phyloP scores from a whole-genome alignment of 2,888 invertebrate genomes.

The Hartigia nigra region DNA sequence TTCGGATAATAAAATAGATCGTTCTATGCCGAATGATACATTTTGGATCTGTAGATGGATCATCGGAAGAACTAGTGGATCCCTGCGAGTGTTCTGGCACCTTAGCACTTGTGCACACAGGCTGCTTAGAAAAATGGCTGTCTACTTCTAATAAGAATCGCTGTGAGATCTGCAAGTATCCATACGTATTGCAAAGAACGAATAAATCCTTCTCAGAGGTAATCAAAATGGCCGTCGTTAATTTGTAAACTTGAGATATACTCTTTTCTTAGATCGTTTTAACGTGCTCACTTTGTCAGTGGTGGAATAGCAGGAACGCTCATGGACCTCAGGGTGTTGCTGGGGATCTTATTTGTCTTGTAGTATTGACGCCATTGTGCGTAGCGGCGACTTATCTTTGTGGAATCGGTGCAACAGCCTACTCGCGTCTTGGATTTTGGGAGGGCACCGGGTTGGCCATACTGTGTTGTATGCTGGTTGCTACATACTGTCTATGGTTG shows the following conservation, averaged over 20 bases:
- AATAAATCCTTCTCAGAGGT: conserved; percentile 66
- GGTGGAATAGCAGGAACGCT: conserved; percentile 61
- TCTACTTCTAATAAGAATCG: conserved; percentile 67
- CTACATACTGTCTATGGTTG: conserved; percentile 58
- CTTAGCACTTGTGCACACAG: conserved; percentile 68
- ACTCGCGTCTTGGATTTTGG: conserved; percentile 57
- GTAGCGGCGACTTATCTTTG: conserved; percentile 67
- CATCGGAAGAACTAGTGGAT: conserved; percentile 67
- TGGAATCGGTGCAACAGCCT: conserved; percentile 63
- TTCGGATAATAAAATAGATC: background rate
- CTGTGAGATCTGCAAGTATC: conserved; percentile 70
- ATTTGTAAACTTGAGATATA: background rate
- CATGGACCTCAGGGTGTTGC: conserved; percentile 65
- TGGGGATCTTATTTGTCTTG: conserved; percentile 66
- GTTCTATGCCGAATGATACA: background rate
- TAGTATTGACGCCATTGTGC: conserved; percentile 67
- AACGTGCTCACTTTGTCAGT: conserved; percentile 49
- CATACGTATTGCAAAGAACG: conserved; percentile 63
- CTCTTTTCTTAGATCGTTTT: background rate
- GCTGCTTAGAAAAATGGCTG: conserved; percentile 71
- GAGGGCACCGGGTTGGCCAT: conserved; percentile 59
- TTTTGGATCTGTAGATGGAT: conserved; percentile 50
- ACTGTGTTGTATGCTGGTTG: conserved; percentile 55
- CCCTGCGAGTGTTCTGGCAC: conserved; percentile 71
- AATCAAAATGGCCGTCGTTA: conserved; percentile 16